A percentile compares a stretch with the other conserved stretches of the same genome.
These are phyloP conservation scores for Oreochromis tanganicae DNA, from an alignment of 2,113 vertebrate species.

Conservation along the genomic window DNA sequence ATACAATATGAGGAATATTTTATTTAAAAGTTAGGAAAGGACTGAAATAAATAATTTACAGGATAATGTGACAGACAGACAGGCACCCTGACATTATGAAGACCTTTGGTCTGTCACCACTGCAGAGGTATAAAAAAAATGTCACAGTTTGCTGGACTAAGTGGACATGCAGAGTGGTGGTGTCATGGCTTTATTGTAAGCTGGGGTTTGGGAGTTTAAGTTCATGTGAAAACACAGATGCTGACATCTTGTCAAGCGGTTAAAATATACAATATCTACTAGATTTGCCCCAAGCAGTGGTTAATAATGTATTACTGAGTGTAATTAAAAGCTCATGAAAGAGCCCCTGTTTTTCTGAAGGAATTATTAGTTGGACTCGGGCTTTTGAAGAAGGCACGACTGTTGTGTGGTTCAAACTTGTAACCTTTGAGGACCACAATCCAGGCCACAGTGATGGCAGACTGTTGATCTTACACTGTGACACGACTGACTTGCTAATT, in stretches of 20 bases:
- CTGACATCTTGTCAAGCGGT: not conserved
- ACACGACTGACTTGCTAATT: constrained; percentile 5
- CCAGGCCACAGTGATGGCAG: not conserved
- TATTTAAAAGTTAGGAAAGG: not conserved
- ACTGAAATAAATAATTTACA: not conserved
- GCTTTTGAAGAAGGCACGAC: not conserved
- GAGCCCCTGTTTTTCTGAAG: not conserved
- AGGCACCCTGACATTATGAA: not conserved
- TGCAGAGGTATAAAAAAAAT: not conserved
- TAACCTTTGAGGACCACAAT: constrained; percentile 3
- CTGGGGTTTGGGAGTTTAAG: not conserved
- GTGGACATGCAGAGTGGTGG: not conserved
- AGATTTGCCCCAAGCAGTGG: not conserved
- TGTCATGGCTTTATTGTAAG: not conserved
- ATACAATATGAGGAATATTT: not conserved
- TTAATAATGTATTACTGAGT: not conserved
- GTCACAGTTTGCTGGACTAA: not conserved
- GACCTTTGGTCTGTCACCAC: not conserved
- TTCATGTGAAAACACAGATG: not conserved
- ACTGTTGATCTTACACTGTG: not conserved
- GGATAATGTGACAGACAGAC: not conserved
- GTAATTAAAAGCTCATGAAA: not conserved
- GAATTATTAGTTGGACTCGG: not conserved
- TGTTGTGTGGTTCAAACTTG: not conserved
- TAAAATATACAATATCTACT: not conserved